Evolutionary conservation across 2,888 invertebrate species (phyloP), one percentile per base, ranked within the genome.

Genomic region (Protophormia terraenovae): DNA sequence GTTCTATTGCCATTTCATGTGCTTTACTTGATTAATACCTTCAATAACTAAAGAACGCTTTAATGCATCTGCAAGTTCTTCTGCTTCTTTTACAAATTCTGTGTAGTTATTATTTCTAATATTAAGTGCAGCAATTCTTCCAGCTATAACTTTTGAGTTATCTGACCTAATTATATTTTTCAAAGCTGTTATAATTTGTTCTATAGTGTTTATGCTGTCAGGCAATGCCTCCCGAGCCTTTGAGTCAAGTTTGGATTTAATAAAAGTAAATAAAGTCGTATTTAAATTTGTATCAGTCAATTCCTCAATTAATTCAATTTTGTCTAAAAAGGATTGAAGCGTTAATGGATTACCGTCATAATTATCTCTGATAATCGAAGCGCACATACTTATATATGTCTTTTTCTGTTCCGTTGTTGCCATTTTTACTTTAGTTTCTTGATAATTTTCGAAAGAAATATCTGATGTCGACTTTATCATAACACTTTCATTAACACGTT

Each of bases 21-120:
- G 75, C 64, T 7, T 76, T 76, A 16, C 38, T 38, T 75, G 5
- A 64, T 75, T n/a, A 6, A 75, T 75, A 14, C 75, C 75, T 12
- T 76, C 76, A 0, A 76, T 16, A 8, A 76, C 29, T 8, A 76
- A 7, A 1, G 66, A 69, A 1, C 77, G 19, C 12, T 77, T n/a
- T 5, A 77, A 19, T n/a, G 66, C n/a, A n/a, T 77, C 77, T 4
- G 77, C 67, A 1, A 76, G 35, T 6, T 76, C 76, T 12, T 76
- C 55, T 14, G 55, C 32, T 10, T 67, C 45, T n/a, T 47, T 60
- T 1, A 69, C 22, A 62, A 78, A 78, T 3, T 78, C 69, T 12
- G 45, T 0, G 32, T 32, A 67, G 24, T 60, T 60, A n/a, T 58
- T 67, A n/a, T 77, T 58, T 24, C 10, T 69, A 2, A 78, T 12